Evolutionary conservation across 1,140 invertebrate genomes (phyloP), one percentile per base, ranked within the genome.

Genomic region (Helicoverpa zea): DNA sequence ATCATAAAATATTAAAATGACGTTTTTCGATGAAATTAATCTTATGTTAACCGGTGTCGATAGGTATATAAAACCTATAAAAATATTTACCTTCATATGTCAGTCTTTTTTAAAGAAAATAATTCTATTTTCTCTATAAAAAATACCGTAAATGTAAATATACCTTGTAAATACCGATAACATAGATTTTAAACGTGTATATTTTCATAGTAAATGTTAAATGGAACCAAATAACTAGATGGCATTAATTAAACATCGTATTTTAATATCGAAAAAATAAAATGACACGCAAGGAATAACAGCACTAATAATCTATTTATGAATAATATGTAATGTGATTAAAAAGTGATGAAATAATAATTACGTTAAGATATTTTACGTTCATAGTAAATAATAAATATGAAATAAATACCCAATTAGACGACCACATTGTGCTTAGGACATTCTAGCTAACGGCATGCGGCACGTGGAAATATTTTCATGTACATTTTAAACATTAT

Each of bases 161-260:
- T 43, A 70, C 80, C 35, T 61, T 92, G 91, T 94, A 94, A 91
- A 92, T 94, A 93, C 84, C 86, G 82, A 84, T 84, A 89, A 86
- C 90, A 90, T 92, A 90, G 83, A 87, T 80, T 81, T 86, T 91
- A 91, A 91, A 89, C 92, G 90, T 88, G 85, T 94, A 94, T 94
- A 94, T 94, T 94, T 94, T 94, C 91, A 92, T 94, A 94, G 91
- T 91, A 77, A 90, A 89, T 91, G 92, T 94, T 94, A 92, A 94
- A 91, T 88, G 92, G 93, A 93, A 94, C 93, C 93, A 93, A 94
- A 90, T 93, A 93, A 94, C 82, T 92, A 93, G 89, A 89, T 83
- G 84, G 84, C 84, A 83, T 89, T 84, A 84, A 84, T 78, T 70
- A 82, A 43, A 82, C 77, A 81, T 72, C 52, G 63, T 70, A 79